Conservation (phyloP, 2,888 invertebrate species). For the Palloptera scutellata region DNA sequence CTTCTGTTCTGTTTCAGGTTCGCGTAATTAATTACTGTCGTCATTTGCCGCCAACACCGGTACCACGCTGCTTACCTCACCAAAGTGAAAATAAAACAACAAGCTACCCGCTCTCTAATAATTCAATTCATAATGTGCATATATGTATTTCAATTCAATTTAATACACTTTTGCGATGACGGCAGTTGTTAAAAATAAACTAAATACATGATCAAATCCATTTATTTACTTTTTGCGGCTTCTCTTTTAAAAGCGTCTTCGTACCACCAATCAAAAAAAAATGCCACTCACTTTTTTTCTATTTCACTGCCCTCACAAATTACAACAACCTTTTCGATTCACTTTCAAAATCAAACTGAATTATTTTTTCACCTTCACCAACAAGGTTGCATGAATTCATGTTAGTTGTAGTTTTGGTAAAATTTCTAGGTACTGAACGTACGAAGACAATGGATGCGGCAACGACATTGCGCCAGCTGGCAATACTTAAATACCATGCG, state of each 20-base stretch:
- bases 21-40: no score
- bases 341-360: constrained; percentile 27
- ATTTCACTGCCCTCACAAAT: background rate
- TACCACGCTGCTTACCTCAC: no score
- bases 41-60: no score
- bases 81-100: no score
- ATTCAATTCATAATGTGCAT: no score
- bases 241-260: constrained; percentile 37
- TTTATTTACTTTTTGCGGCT: constrained; percentile 41
- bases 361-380: constrained; percentile 8
- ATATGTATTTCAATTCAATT: background rate
- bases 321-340: constrained; percentile 4
- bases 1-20: no score
- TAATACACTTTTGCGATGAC: constrained; percentile 37
- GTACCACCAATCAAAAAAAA: constrained; percentile 17
- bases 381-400: background rate
- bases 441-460: no score
- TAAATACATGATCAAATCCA: constrained; percentile 32
- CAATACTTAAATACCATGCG: no score
- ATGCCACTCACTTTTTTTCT: constrained; percentile 13
- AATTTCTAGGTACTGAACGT: no score
- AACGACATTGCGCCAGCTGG: no score
- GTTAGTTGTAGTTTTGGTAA: no score
- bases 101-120: no score
- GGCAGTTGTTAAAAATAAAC: constrained; percentile 54